Evolutionary conservation across 2,113 vertebrate species (phyloP), one percentile per base, ranked within the genome.

Genomic region (Phaethornis superciliosus): DNA sequence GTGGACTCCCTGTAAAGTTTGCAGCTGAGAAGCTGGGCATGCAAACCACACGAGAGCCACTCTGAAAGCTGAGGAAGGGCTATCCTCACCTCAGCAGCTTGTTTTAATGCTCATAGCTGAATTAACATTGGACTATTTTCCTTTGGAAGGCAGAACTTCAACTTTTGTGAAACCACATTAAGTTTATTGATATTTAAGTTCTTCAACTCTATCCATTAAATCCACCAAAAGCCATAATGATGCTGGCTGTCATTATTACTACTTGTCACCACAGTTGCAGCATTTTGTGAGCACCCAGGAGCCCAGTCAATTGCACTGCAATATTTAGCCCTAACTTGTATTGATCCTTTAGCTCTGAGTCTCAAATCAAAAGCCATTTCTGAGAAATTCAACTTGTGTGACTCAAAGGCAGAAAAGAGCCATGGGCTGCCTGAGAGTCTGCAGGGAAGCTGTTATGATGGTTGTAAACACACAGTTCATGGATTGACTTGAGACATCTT

Each of bases 181-280:
- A 70, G 42, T 81, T 92, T 78, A 84, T 79, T 0, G 35, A 93
- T 46, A 54, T 56, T 32, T 37, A 65, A 81, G 81, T 75, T 86
- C 60, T 94, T 92, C 87, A 78, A 13, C 15, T 76, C 52, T 56
- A 23, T 30, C 49, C 35, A 58, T 87, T 84, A 72, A 93, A 71
- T 54, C 86, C n/a, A 69, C 46, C 81, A 82, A 87, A 93, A 93
- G 40, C n/a, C 42, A 40, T 81, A 84, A 94, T 79, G 58, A 84
- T 75, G 69, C 95, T 90, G 74, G 54, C 44, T 93, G 67, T 69
- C 85, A 63, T 96, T 89, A 81, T 77, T 85, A 56, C 49, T 88
- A 77, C 68, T 95, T 60, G 26, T 72, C 90, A 80, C 54, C 75
- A 58, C 42, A 77, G 62, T 2, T 52, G 65, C 89, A 94, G 84